These are phyloP conservation scores for Tyria jacobaeae DNA, from an alignment of 2,888 invertebrate genomes.

Conservation along the genomic window DNA sequence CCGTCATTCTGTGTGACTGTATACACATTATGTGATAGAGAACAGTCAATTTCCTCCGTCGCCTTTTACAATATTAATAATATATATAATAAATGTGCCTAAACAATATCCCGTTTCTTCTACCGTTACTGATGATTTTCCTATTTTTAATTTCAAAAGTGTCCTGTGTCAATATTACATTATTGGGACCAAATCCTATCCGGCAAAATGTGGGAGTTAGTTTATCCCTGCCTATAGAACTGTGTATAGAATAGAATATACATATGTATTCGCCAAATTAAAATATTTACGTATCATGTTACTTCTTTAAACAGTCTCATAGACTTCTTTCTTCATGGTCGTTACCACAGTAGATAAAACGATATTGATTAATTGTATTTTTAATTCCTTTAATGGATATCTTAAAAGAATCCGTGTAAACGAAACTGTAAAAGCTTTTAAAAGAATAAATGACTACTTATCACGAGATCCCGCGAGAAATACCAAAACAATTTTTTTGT, in stretches of 20 bases:
- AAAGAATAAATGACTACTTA: constrained; percentile 5
- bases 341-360: neutral
- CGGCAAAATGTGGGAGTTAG: too few relatives aligned
- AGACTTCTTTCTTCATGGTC: neutral
- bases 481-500: neutral
- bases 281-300: neutral
- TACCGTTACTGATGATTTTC: too few relatives aligned
- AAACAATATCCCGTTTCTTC: too few relatives aligned
- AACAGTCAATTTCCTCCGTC: too few relatives aligned
- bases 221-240: too few relatives aligned
- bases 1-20: too few relatives aligned
- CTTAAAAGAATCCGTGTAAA: neutral
- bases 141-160: too few relatives aligned
- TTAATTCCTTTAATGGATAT: neutral
- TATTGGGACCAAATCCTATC: too few relatives aligned
- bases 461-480: neutral
- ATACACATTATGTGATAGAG: too few relatives aligned
- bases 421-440: constrained; percentile 7
- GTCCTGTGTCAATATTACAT: too few relatives aligned
- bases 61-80: too few relatives aligned
- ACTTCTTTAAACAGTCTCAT: neutral
- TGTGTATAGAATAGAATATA: neutral
- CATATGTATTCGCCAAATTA: neutral
- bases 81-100: too few relatives aligned
- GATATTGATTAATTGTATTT: neutral